phyloP scores from a whole-genome alignment of 2,113 vertebrate genomes.

The Scomber scombrus region DNA sequence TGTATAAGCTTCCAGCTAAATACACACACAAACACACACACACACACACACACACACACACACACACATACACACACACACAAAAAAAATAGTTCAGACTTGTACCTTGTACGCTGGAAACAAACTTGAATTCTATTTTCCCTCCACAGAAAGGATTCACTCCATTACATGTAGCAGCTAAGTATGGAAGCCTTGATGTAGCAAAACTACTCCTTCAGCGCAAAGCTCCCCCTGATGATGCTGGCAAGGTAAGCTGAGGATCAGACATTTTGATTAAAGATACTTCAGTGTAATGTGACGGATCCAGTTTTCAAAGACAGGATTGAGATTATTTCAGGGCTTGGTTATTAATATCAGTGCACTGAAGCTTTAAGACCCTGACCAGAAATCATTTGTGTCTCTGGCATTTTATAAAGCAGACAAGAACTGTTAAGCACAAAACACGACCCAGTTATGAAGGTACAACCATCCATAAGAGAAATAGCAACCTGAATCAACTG shows the following conservation, averaged over 20 bases:
- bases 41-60: no score
- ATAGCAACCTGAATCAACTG: not conserved
- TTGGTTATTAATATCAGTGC: not conserved
- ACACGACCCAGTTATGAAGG: not conserved
- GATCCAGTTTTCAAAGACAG: not conserved
- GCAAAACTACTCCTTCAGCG: constrained; percentile 95
- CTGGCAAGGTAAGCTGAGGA: constrained; percentile 90
- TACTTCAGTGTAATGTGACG: no score
- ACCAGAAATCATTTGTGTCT: not conserved
- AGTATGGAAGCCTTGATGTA: constrained; percentile 96
- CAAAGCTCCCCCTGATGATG: constrained; percentile 89
- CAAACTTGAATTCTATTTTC: not conserved
- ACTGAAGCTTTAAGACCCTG: not conserved
- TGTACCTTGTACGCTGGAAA: not conserved
- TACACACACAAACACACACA: no score
- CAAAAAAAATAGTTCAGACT: not conserved
- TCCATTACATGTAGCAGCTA: constrained; percentile 95
- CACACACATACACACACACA: no score
- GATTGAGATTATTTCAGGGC: not conserved
- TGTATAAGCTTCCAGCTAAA: not conserved
- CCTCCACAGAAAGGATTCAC: constrained; percentile 96
- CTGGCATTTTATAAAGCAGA: not conserved
- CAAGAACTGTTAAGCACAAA: not conserved
- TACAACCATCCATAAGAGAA: not conserved
- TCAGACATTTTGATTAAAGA: not conserved